Base-by-base conservation (phyloP, 2,888 invertebrate genomes). In the Brachyptera putata region DNA sequence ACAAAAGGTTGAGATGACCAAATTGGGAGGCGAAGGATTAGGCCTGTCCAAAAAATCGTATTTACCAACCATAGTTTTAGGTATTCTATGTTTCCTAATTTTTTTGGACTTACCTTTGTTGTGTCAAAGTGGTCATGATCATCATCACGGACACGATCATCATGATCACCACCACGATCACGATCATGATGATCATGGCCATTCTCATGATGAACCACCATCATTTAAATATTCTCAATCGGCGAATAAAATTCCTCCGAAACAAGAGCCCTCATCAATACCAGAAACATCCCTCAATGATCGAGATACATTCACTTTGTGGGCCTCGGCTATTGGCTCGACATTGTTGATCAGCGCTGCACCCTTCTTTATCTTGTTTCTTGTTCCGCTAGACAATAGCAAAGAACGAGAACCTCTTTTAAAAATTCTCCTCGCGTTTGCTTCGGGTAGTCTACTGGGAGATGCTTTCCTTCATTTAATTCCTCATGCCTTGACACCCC, bases 401-500 rank as follows among this genome's bases (percentile, higher is more conserved):
- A 84, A 86, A 58, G 87, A 90, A 69, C 89, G 91, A 73, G 85
- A 91, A 73, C 89, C 94, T 1, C 77, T 94, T 37, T 77, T 98
- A 5, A 98, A 97, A 77, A 83, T 97, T 62, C 79, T 96, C 50
- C 75, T 96, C 48, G 92, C 94, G 14, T 96, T 96, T 76, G 96
- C 95, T 0, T 94, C 95, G 1, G 95, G 96, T 43, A 95, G 99
- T 48, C 80, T 99, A 13, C 80, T 99, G 0, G 99, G 99, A 5
- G 99, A 99, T 79, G 98, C 99, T 0, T 99, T 99, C 75, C 81
- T 99, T 4, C 99, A 99, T 77, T 79, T 99, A 65, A 99, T 99
- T 71, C 99, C 99, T 1, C 99, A 99, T 76, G 96, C 99, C 49
- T 82, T 87, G 25, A 79, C 79, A 66, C 83, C 85, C 0, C 80